Percentiles rank a stretch among this genome's conserved stretches.
Evolutionary conservation across 2,797 vertebrate species (phyloP).

Genomic region (Moxostoma hubbsi): DNA sequence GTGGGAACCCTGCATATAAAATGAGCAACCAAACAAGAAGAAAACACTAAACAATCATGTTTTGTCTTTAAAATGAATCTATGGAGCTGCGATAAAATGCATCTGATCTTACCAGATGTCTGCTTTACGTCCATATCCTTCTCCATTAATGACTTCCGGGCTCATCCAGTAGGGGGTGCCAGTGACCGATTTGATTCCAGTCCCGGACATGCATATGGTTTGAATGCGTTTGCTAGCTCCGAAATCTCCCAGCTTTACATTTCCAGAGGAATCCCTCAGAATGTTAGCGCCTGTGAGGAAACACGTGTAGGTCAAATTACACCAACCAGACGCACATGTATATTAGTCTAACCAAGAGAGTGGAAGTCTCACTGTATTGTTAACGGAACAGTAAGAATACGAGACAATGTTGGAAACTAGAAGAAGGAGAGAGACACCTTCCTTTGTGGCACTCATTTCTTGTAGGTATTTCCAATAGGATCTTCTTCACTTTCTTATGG

Average conservation of each 20-base stretch:
- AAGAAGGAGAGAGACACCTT: conserved; percentile 3
- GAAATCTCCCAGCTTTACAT: conserved; percentile 94
- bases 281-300: conserved; percentile 87
- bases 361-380: conserved; percentile 15
- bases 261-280: conserved; percentile 90
- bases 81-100: neutral
- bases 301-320: conserved; percentile 22
- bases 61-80: neutral
- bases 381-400: conserved; percentile 13
- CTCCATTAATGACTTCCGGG: conserved; percentile 92
- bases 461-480: conserved; percentile 39
- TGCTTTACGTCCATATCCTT: conserved; percentile 91
- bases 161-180: conserved; percentile 98
- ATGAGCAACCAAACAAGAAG: no score
- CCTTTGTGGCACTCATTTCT: neutral
- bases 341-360: conserved; percentile 9
- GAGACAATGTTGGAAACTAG: neutral
- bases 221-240: conserved; percentile 94
- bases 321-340: conserved; percentile 14
- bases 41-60: neutral
- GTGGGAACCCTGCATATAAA: no score
- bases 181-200: conserved; percentile 91
- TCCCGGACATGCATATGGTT: conserved; percentile 94
- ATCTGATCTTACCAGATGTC: conserved; percentile 86
- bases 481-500: conserved; percentile 21